Evolutionary conservation across 2,113 vertebrate genomes (phyloP).

Genomic region (Melanostigma gelatinosum): DNA sequence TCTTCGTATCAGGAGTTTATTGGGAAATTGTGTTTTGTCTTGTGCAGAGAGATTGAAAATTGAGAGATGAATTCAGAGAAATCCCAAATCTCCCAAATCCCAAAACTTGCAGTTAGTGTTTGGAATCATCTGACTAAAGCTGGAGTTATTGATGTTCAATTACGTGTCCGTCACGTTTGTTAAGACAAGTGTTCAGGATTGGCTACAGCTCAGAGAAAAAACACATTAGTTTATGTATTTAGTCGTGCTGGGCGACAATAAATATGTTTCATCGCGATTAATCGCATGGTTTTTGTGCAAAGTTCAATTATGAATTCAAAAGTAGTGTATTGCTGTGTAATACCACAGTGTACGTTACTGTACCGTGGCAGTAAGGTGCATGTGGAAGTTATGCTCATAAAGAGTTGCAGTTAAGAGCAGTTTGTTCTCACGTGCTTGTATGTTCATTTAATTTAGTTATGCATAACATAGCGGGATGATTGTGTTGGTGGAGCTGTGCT

Average conservation of each 20-base stretch:
- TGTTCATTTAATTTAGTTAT: slow-evolving; percentile 3
- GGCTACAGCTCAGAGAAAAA: not conserved
- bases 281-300: no score
- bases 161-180: no score
- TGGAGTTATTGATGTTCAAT: not conserved
- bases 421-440: not conserved
- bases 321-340: no score
- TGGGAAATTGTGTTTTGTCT: not conserved
- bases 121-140: not conserved
- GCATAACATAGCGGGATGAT: not conserved
- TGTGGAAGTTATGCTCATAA: no score
- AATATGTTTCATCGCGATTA: no score
- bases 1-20: no score
- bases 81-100: no score
- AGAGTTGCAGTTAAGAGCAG: no score
- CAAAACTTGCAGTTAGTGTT: not conserved
- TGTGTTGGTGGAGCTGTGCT: not conserved
- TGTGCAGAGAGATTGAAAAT: not conserved
- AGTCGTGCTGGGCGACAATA: not conserved
- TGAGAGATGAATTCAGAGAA: no score
- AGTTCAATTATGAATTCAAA: no score
- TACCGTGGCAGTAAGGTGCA: no score
- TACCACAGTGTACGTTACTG: no score
- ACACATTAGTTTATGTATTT: not conserved
- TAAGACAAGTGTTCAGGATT: not conserved